Evolutionary conservation across 2,888 invertebrate species (phyloP).

Genomic region (Melinopterus prodromus): DNA sequence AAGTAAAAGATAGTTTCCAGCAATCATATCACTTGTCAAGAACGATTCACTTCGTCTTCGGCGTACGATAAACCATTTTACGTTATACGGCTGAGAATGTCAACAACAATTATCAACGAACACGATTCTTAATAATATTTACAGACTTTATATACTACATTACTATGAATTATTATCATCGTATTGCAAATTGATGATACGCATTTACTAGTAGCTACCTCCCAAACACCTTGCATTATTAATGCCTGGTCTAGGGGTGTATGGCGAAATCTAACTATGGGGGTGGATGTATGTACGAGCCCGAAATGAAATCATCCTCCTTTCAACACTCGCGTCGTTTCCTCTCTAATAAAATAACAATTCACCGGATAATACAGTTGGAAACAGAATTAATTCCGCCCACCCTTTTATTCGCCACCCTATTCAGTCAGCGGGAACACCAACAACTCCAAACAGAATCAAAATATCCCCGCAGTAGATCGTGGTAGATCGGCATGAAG

Average conservation of each 20-base stretch:
- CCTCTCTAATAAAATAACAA: conserved; percentile 47
- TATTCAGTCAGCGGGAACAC: conserved; percentile 41
- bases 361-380: conserved; percentile 45
- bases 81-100: too few relatives aligned
- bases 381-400: conserved; percentile 48
- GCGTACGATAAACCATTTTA: too few relatives aligned
- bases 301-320: conserved; percentile 4
- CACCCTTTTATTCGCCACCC: conserved; percentile 43
- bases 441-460: conserved; percentile 47
- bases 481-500: conserved; percentile 27
- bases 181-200: neutral
- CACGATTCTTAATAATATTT: too few relatives aligned
- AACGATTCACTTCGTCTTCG: too few relatives aligned
- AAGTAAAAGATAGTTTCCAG: too few relatives aligned
- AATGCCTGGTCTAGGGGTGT: neutral
- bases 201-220: neutral
- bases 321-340: conserved; percentile 22
- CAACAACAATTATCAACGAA: too few relatives aligned
- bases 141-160: too few relatives aligned
- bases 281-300: neutral
- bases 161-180: too few relatives aligned
- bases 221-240: neutral
- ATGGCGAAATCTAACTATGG: neutral
- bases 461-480: conserved; percentile 45
- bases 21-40: too few relatives aligned